Evolutionary conservation across 2,888 invertebrate genomes (phyloP).

Genomic region (Laothoe populi): DNA sequence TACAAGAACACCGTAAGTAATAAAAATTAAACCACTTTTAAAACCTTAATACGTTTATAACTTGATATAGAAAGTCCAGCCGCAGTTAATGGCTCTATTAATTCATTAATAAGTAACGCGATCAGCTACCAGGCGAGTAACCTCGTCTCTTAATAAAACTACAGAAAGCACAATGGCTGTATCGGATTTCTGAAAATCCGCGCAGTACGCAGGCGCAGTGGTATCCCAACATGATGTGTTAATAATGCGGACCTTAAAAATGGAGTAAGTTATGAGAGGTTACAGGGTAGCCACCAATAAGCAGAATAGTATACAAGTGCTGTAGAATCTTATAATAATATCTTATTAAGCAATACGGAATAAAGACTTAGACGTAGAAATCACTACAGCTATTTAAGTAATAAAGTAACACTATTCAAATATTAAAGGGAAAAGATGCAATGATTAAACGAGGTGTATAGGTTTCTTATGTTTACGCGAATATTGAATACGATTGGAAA

Average conservation of each 20-base stretch:
- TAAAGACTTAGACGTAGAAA: too few relatives aligned
- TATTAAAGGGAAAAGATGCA: too few relatives aligned
- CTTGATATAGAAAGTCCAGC: slow-evolving; percentile 2
- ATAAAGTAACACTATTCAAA: too few relatives aligned
- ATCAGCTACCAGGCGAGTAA: slow-evolving; percentile 27
- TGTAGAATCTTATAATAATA: too few relatives aligned
- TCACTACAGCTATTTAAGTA: too few relatives aligned
- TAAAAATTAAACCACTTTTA: neutral
- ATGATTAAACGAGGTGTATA: neutral
- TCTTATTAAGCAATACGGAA: too few relatives aligned
- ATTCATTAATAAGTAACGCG: slow-evolving; percentile 28
- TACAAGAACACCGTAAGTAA: too few relatives aligned
- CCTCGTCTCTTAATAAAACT: slow-evolving; percentile 35
- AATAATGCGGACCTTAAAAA: slow-evolving; percentile 51
- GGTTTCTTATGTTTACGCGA: too few relatives aligned
- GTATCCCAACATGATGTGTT: slow-evolving; percentile 73
- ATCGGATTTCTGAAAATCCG: slow-evolving; percentile 45
- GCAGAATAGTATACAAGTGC: neutral
- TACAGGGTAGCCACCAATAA: slow-evolving; percentile 3
- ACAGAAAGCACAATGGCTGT: slow-evolving; percentile 40
- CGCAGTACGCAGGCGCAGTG: slow-evolving; percentile 49
- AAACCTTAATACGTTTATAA: neutral
- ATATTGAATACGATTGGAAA: too few relatives aligned
- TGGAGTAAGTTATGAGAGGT: slow-evolving; percentile 30
- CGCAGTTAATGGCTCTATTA: slow-evolving; percentile 21